Conservation (phyloP, 2,888 invertebrate genomes). For the Drosophila villosipedis region DNA sequence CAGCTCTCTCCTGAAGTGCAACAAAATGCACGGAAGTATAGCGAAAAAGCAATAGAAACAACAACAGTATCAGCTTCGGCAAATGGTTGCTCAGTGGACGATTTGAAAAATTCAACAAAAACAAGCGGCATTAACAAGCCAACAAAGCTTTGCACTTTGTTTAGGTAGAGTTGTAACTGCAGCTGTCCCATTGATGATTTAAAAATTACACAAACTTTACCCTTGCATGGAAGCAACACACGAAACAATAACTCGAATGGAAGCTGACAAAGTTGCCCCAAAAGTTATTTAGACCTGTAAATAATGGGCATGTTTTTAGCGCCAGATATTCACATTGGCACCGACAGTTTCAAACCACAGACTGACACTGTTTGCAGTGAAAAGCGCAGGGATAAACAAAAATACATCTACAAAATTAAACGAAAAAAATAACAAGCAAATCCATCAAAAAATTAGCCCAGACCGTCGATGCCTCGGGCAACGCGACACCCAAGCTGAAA, state of each 20-base stretch:
- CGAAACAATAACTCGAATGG: conserved; percentile 41
- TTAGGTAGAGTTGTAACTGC: conserved; percentile 14
- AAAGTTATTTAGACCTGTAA: conserved; percentile 25
- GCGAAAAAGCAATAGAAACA: conserved; percentile 34
- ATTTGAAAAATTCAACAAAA: conserved; percentile 74
- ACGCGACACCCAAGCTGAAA: conserved; percentile 51
- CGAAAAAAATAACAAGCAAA: conserved; percentile 44
- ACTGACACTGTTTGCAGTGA: conserved; percentile 26
- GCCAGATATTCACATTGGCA: background rate
- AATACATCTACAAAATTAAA: background rate
- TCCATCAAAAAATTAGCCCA: conserved; percentile 69
- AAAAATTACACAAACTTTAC: conserved; percentile 67
- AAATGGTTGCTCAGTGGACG: conserved; percentile 66
- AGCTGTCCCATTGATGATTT: conserved; percentile 46
- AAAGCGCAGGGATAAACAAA: conserved; percentile 9
- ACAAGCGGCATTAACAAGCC: conserved; percentile 46
- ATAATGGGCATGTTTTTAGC: conserved; percentile 30
- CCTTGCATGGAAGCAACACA: conserved; percentile 8
- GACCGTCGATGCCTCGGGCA: conserved; percentile 46
- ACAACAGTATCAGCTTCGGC: conserved; percentile 61
- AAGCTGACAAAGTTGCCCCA: conserved; percentile 20
- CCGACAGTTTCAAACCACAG: conserved; percentile 32
- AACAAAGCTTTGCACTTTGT: conserved; percentile 46
- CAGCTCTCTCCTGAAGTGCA: conserved; percentile 55
- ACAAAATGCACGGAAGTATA: conserved; percentile 69